Conservation (phyloP, 2,888 invertebrate genomes). For the Aquatica leii region DNA sequence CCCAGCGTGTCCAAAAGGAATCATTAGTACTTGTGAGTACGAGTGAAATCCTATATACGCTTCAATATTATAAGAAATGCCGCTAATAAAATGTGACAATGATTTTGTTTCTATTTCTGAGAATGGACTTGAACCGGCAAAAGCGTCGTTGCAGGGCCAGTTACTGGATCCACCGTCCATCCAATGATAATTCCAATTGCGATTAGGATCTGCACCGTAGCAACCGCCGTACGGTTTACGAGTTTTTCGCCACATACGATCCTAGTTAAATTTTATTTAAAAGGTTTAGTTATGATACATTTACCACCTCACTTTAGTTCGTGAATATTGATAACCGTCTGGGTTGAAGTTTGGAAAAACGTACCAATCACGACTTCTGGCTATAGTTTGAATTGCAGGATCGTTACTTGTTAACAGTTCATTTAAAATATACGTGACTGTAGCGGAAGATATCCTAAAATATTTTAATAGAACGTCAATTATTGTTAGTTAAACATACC, state of each 20-base stretch:
- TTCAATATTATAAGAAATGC: slow-evolving; percentile 63
- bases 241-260: slow-evolving; percentile 77
- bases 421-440: slow-evolving; percentile 66
- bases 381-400: slow-evolving; percentile 63
- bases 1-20: slow-evolving; percentile 71
- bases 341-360: slow-evolving; percentile 76
- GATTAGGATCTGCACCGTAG: slow-evolving; percentile 76
- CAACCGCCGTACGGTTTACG: slow-evolving; percentile 62
- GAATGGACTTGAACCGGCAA: slow-evolving; percentile 70
- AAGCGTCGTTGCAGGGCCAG: slow-evolving; percentile 66
- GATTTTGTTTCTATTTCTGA: slow-evolving; percentile 72
- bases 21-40: slow-evolving; percentile 70
- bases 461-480: too few species aligned
- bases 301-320: too few species aligned
- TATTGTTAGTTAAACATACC: too few species aligned
- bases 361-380: slow-evolving; percentile 56
- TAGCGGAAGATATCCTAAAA: slow-evolving; percentile 55
- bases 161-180: slow-evolving; percentile 65
- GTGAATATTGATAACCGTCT: slow-evolving; percentile 68
- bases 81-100: slow-evolving; percentile 63
- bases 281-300: too few species aligned
- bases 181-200: slow-evolving; percentile 79
- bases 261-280: slow-evolving; percentile 52
- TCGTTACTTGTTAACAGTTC: slow-evolving; percentile 70
- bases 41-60: slow-evolving; percentile 76